Conservation (phyloP, 2,888 invertebrate genomes). For the Meteorus colon region DNA sequence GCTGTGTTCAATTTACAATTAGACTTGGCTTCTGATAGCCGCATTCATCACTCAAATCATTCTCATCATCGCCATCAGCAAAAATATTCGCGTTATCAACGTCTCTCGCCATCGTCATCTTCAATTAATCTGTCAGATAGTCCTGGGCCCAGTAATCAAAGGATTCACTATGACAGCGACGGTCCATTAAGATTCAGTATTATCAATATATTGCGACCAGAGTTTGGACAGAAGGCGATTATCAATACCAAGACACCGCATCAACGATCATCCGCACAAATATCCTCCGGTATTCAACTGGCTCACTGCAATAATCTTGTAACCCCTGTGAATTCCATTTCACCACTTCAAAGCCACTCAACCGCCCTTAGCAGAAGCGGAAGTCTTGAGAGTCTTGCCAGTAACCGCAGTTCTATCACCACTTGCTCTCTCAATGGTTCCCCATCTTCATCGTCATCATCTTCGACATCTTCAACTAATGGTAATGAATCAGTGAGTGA, state of each 20-base stretch:
- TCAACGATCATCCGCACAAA: constrained; percentile 56
- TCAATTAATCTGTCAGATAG: constrained; percentile 28
- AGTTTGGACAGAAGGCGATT: constrained; percentile 86
- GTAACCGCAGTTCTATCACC: constrained; percentile 69
- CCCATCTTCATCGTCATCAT: constrained; percentile 67
- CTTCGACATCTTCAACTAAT: constrained; percentile 62
- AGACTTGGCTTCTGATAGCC: constrained; percentile 57
- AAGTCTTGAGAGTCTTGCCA: constrained; percentile 70
- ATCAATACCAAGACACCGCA: constrained; percentile 76
- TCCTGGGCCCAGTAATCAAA: constrained; percentile 37
- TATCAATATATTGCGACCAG: constrained; percentile 89
- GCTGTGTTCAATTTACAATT: constrained; percentile 62
- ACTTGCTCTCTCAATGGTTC: constrained; percentile 67
- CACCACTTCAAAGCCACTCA: constrained; percentile 62
- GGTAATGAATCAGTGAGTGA: constrained; percentile 63
- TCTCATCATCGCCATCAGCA: constrained; percentile 53
- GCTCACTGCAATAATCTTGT: constrained; percentile 56
- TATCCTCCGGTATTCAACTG: constrained; percentile 50
- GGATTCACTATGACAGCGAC: constrained; percentile 50
- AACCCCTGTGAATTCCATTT: constrained; percentile 60
- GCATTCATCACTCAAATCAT: constrained; percentile 55
- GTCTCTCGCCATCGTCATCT: constrained; percentile 49
- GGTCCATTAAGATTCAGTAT: constrained; percentile 84
- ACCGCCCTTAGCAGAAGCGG: constrained; percentile 67
- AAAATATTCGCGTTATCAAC: constrained; percentile 48